phyloP scores from a whole-genome alignment of 1,140 invertebrate species.

The Armadillidium nasatum region DNA sequence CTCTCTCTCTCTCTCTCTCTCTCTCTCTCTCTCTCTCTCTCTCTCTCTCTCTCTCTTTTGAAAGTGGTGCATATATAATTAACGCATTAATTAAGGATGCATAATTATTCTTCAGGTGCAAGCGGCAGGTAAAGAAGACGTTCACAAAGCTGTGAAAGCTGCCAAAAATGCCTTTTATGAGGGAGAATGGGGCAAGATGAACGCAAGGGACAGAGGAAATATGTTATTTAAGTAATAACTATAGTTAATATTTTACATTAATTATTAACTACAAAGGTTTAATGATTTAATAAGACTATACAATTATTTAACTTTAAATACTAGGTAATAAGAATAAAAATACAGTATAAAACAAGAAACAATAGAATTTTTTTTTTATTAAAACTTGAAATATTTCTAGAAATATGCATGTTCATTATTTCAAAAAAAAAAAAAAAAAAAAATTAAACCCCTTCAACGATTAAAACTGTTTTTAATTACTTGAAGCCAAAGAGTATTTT shows the following conservation, averaged over 20 bases:
- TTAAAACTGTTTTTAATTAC: no score
- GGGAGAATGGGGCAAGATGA: conserved; percentile 83
- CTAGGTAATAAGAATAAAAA: neutral
- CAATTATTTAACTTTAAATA: neutral
- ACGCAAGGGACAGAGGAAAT: conserved; percentile 71
- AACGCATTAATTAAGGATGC: neutral
- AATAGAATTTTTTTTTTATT: no score
- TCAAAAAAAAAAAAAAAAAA: no score
- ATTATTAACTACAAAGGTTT: neutral
- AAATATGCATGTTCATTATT: no score
- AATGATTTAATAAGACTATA: neutral
- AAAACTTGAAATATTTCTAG: no score
- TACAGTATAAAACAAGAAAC: no score
- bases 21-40: no score
- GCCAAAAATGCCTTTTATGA: conserved; percentile 80
- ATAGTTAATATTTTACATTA: conserved; percentile 12
- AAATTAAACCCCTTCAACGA: no score
- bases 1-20: no score
- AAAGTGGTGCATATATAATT: no score
- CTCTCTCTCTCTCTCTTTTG: no score
- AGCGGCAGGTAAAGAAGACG: conserved; percentile 70
- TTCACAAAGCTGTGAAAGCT: conserved; percentile 77
- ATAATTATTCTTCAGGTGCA: conserved; percentile 60
- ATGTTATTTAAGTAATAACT: conserved; percentile 66
- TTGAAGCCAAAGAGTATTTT: no score